Conservation (phyloP, 1,140 invertebrate species). For the Choristoneura fumiferana region DNA sequence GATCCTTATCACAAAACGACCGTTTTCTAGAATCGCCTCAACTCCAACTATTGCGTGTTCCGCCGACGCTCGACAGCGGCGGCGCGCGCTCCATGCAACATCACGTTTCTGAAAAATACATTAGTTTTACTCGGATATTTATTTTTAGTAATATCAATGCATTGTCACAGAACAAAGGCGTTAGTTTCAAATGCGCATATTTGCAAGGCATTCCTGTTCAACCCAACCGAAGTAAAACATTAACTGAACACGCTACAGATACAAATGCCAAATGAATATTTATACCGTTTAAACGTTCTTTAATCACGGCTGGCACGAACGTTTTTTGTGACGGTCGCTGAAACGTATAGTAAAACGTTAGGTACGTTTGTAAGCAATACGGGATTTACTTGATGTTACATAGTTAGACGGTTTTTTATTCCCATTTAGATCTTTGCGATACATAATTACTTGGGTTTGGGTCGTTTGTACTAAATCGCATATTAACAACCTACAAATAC, state of each 20-base stretch:
- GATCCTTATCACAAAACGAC: slow-evolving; percentile 76
- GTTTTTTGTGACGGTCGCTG: slow-evolving; percentile 26
- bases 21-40: slow-evolving; percentile 77
- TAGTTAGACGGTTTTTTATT: no score
- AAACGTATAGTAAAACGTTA: no score
- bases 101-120: neutral
- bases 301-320: slow-evolving; percentile 51
- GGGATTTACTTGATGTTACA: no score
- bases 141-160: no score
- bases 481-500: no score
- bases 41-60: slow-evolving; percentile 71
- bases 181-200: no score
- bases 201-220: neutral
- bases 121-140: slow-evolving; percentile 19
- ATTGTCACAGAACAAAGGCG: slow-evolving; percentile 14
- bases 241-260: slow-evolving; percentile 46
- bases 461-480: no score
- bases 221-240: slow-evolving; percentile 34
- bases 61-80: slow-evolving; percentile 31
- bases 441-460: no score
- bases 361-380: no score
- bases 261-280: slow-evolving; percentile 55
- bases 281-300: slow-evolving; percentile 61
- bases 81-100: neutral
- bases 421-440: no score